Conservation (phyloP, 2,113 vertebrate genomes). For the Scytalopus superciliaris region DNA sequence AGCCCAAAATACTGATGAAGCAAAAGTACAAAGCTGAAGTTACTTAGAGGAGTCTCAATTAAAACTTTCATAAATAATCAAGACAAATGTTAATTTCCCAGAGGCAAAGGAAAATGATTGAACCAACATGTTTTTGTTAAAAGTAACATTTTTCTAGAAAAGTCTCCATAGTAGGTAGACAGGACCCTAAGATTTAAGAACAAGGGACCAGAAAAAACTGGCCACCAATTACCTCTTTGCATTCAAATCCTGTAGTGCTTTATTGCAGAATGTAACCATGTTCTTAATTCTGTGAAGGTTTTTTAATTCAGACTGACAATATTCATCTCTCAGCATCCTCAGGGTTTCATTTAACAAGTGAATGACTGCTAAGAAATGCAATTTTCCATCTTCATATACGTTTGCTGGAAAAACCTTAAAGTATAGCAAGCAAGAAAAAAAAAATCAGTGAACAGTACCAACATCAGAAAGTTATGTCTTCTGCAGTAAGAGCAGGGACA, state of each 20-base stretch:
- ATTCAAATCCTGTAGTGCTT: slow-evolving; percentile 56
- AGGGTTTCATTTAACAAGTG: slow-evolving; percentile 84
- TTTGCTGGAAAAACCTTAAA: slow-evolving; percentile 71
- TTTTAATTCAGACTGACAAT: background rate
- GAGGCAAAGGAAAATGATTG: background rate
- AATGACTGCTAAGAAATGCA: slow-evolving; percentile 82
- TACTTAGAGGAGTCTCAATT: background rate
- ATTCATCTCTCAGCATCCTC: slow-evolving; percentile 73
- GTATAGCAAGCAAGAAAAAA: background rate
- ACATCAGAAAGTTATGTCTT: background rate
- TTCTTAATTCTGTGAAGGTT: slow-evolving; percentile 61
- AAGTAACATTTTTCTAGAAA: background rate
- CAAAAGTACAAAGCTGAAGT: background rate
- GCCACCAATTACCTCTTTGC: slow-evolving; percentile 72
- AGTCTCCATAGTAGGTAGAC: background rate
- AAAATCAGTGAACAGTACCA: background rate
- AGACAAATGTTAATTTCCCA: background rate
- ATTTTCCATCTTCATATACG: slow-evolving; percentile 81
- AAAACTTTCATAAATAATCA: background rate
- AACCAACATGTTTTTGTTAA: background rate
- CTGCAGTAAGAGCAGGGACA: background rate
- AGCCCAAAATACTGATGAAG: background rate
- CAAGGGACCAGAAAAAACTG: background rate
- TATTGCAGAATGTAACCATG: slow-evolving; percentile 36
- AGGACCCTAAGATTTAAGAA: background rate